A percentile compares a stretch with the other conserved stretches of the same genome.
Evolutionary conservation across 2,888 invertebrate species (phyloP).

Genomic region (Eubasilissa splendida): DNA sequence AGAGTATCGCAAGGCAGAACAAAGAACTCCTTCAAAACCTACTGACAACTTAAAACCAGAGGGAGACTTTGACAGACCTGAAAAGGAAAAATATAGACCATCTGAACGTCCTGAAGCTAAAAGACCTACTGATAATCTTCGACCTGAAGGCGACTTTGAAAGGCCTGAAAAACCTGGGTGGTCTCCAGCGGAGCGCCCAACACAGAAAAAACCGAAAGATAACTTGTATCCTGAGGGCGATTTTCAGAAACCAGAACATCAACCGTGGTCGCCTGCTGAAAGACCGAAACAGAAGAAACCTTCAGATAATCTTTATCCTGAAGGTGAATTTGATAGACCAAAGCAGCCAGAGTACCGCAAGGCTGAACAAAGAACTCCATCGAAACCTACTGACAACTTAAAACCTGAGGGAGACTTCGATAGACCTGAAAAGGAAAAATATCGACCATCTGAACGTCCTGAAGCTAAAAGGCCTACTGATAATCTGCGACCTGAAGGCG

Average conservation of each 20-base stretch:
- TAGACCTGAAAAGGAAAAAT: conserved; percentile 62
- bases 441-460: conserved; percentile 65
- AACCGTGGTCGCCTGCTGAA: conserved; percentile 61
- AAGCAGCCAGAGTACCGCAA: conserved; percentile 65
- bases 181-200: conserved; percentile 66
- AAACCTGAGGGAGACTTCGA: conserved; percentile 72
- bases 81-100: conserved; percentile 62
- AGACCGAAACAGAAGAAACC: conserved; percentile 62
- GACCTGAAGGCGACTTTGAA: conserved; percentile 68
- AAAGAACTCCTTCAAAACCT: conserved; percentile 64
- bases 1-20: conserved; percentile 66
- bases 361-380: conserved; percentile 69
- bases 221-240: conserved; percentile 69
- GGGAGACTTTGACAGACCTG: conserved; percentile 69
- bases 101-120: conserved; percentile 62
- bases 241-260: conserved; percentile 63
- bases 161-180: conserved; percentile 62
- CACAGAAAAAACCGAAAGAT: conserved; percentile 65
- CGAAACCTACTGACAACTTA: conserved; percentile 78
- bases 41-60: conserved; percentile 74
- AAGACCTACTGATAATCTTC: conserved; percentile 71
- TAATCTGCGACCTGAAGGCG: conserved; percentile 64
- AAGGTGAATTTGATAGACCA: conserved; percentile 70
- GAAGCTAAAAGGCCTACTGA: conserved; percentile 65
- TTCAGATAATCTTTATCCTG: conserved; percentile 64